A percentile compares a stretch with the other conserved stretches of the same genome.
Conservation (phyloP, 2,113 vertebrate species). For the Numida meleagris region DNA sequence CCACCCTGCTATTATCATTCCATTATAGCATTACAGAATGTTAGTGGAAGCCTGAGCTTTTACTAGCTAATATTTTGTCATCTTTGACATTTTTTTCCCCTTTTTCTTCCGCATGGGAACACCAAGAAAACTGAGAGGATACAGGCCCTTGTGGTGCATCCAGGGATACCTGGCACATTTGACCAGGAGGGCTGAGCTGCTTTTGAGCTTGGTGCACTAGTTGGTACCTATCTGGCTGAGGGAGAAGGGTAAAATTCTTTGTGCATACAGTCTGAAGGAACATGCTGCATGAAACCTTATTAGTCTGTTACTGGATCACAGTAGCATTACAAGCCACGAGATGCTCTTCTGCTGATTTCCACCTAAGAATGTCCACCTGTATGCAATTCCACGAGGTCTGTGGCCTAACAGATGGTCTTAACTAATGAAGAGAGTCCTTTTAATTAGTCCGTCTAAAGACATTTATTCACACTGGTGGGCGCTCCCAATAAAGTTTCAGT, state of each 20-base stretch:
- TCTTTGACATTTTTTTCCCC: not conserved
- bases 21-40: no score
- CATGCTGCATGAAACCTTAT: constrained; percentile 23
- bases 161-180: not conserved
- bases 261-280: not conserved
- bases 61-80: not conserved
- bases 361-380: constrained; percentile 70
- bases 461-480: constrained; percentile 82
- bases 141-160: not conserved
- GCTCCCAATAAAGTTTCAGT: constrained; percentile 82
- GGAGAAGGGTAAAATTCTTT: not conserved
- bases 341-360: constrained; percentile 9
- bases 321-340: constrained; percentile 39
- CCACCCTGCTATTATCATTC: no score
- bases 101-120: not conserved
- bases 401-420: constrained; percentile 84
- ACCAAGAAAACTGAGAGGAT: not conserved
- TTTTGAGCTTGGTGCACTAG: not conserved
- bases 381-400: constrained; percentile 77
- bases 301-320: constrained; percentile 45
- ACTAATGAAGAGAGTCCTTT: constrained; percentile 86
- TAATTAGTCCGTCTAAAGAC: constrained; percentile 89
- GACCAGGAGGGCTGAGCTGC: not conserved
- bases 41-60: not conserved
- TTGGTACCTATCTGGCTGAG: not conserved